phyloP scores from a whole-genome alignment of 1,140 invertebrate genomes.

The Drosophila burlai region DNA sequence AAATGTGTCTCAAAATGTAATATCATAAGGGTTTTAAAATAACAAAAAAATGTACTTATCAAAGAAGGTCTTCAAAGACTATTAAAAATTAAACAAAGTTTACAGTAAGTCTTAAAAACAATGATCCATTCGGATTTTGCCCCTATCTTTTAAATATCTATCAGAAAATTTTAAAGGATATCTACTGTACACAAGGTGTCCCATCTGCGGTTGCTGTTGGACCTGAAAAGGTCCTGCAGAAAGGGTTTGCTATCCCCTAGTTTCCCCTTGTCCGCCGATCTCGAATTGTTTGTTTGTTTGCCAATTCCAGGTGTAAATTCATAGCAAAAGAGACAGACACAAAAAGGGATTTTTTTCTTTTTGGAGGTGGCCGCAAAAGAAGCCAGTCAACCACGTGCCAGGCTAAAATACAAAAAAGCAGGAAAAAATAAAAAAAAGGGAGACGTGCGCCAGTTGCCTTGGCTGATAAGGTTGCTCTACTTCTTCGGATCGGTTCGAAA shows the following conservation, averaged over 20 bases:
- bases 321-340: conserved; percentile 35
- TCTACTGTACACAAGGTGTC: conserved; percentile 45
- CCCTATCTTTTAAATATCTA: not conserved
- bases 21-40: not conserved
- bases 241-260: conserved; percentile 60
- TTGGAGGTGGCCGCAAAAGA: conserved; percentile 26
- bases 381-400: conserved; percentile 62
- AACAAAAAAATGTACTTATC: not conserved
- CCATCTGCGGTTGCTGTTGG: conserved; percentile 74
- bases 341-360: conserved; percentile 35
- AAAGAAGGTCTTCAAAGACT: not conserved
- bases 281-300: conserved; percentile 64
- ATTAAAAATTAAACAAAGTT: not conserved
- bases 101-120: not conserved
- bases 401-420: conserved; percentile 10
- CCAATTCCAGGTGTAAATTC: conserved; percentile 84
- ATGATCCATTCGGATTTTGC: not conserved
- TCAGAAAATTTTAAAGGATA: not conserved
- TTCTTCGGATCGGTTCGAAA: conserved; percentile 23
- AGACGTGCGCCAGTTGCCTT: conserved; percentile 77
- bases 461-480: conserved; percentile 61
- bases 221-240: conserved; percentile 34
- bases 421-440: not conserved
- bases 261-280: conserved; percentile 8
- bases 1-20: not conserved